Evolutionary conservation across 92 coral and sea anemone genomes (phyloP), one percentile per base, ranked within the genome.

Genomic region (Blastomussa wellsi): DNA sequence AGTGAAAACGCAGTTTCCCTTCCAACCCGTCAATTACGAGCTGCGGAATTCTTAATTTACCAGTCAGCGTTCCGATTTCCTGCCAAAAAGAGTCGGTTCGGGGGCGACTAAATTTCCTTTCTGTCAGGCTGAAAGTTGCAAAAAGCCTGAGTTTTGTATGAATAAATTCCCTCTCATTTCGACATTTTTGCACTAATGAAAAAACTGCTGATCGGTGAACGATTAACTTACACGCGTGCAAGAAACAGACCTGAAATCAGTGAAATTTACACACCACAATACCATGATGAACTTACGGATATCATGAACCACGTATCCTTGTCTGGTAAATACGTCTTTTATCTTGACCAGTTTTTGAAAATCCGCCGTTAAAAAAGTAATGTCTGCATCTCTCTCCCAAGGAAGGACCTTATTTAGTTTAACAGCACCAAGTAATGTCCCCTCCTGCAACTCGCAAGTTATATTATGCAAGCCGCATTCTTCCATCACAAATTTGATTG

Each of bases 331-430:
- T 28, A 75, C 71, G 38, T 75, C 72, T 77, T 80, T 80, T 71
- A 88, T 88, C 71, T 66, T 82, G 52, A 77, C 51, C 39, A 94
- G 76, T 41, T 88, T 94, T 7, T 91, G 72, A 65, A 90, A 92
- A 68, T 94, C 92, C 28, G 90, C 76, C 15, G 98, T 90, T 14
- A 94, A 84, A 48, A 94, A 94, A 0, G 95, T 88, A 1, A 94
- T 90, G 38, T 94, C 98, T n/a, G 95, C 98, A 79, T 94, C 98
- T 72, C 98, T 76, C 71, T 94, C 98, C 98, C 98, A 94, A 38
- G 98, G 98, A 15, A 94, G 60, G 66, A 92, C 95, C 62, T 94
- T 94, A 73, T 83, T 92, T 19, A 94, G 20, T 79, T 94, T 94
- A 20, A 94, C 92, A 62, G 98, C 98, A 2, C 98, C 98, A 13